Base-by-base conservation (phyloP, 2,888 invertebrate genomes). In the Cyclophora punctaria region DNA sequence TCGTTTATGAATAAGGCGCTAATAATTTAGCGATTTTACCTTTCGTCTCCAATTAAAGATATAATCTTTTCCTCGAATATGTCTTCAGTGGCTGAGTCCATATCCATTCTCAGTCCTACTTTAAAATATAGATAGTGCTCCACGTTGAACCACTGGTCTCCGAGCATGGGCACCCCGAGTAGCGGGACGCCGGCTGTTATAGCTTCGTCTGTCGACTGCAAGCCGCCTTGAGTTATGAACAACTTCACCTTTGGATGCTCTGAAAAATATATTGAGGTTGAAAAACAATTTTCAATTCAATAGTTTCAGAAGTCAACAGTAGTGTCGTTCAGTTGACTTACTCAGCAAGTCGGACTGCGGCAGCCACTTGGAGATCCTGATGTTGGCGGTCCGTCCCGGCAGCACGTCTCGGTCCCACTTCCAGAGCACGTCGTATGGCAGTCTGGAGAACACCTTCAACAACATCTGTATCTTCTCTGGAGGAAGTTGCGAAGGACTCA, bases 151-250 rank as follows among this genome's bases (percentile, higher is more conserved):
- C 69, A 72, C 57, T 83, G 84, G 55, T 88, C 86, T 2, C 62
- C 73, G 5, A 78, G 48, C 60, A 84, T 75, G 2, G 83, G 82
- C 3, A 84, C 53, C 3, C 71, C 80, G 2, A 84, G 57, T 0
- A 84, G 59, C 0, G 83, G 82, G 0, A 80, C 74, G 41, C 70
- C 73, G 1, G 75, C 74, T 20, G 66, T 63, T 3, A 84, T 73
- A 1, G 83, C 71, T 63, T 85, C 84, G 51, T 81, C 80, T 1
- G 79, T 68, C 0, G 85, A 84, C 49, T 82, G 82, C 3, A 80
- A 55, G 4, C 85, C 85, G 44, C 78, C 83, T 73, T 85, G 84
- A 0, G 78, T 80, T 41, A 86, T 72, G 46, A 87, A 87, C 0
- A 83, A 45, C 55, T 83, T 85, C 1, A 86, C 49, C 49, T 87